phyloP scores from a whole-genome alignment of 2,797 vertebrate species.

The Chaunax sp. region DNA sequence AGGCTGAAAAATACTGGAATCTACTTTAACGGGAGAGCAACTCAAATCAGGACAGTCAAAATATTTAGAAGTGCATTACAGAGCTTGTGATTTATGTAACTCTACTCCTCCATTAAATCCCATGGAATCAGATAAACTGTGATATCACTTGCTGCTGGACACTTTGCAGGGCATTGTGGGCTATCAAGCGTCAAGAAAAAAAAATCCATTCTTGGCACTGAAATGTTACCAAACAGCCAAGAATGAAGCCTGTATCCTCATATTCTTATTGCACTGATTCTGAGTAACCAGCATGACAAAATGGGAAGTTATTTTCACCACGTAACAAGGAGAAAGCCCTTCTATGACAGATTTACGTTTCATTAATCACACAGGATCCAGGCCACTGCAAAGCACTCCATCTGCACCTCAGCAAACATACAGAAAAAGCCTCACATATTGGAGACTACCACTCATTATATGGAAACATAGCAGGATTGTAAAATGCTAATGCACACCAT shows the following conservation, averaged over 20 bases:
- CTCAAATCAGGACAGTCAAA: conserved; percentile 11
- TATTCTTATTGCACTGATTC: conserved; percentile 7
- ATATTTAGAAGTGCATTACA: neutral
- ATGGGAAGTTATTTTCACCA: conserved; percentile 23
- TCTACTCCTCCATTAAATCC: conserved; percentile 19
- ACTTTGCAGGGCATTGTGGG: conserved; percentile 40
- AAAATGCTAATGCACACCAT: conserved; percentile 64
- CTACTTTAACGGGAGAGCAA: neutral
- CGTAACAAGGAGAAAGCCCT: conserved; percentile 28
- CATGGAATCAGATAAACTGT: conserved; percentile 37
- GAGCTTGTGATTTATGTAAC: conserved; percentile 34
- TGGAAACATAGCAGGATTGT: conserved; percentile 56
- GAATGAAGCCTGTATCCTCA: conserved; percentile 22
- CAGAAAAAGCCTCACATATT: conserved; percentile 47
- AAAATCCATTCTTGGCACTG: conserved; percentile 73
- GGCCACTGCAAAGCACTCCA: conserved; percentile 63
- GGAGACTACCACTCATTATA: conserved; percentile 49
- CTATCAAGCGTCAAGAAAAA: conserved; percentile 38
- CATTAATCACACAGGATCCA: conserved; percentile 72
- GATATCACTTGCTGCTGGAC: conserved; percentile 47
- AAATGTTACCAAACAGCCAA: conserved; percentile 60
- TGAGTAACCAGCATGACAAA: conserved; percentile 23
- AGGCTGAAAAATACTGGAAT: neutral
- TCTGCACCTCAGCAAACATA: conserved; percentile 68
- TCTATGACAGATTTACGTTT: conserved; percentile 66